Conservation (phyloP, 2,797 vertebrate genomes). For the Podarcis siculus region DNA sequence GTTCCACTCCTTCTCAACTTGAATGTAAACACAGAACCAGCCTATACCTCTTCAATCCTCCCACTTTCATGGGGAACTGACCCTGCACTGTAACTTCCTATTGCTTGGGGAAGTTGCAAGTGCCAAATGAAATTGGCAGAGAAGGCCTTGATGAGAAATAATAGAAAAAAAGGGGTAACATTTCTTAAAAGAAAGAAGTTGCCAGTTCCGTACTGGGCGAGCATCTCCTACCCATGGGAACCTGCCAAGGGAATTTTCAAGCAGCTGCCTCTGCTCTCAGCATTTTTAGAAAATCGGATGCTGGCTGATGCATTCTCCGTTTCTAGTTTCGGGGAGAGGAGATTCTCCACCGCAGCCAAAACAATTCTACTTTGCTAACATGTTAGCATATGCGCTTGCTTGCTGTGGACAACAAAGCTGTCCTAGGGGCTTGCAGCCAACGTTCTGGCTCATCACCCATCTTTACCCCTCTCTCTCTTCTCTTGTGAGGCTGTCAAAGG, state of each 20-base stretch:
- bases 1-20: no score
- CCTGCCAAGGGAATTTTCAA: conserved; percentile 30
- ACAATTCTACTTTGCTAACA: neutral
- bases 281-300: conserved; percentile 17
- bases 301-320: conserved; percentile 1
- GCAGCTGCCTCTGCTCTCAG: neutral
- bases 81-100: neutral
- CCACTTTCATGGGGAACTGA: neutral
- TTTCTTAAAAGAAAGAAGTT: conserved; percentile 20
- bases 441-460: neutral
- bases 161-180: neutral
- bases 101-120: neutral
- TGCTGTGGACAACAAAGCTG: neutral
- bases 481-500: neutral
- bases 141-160: conserved; percentile 25
- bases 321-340: neutral
- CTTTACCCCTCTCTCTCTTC: no score
- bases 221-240: conserved; percentile 21
- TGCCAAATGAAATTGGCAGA: neutral
- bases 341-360: neutral
- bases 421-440: no score
- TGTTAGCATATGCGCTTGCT: neutral
- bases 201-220: conserved; percentile 16
- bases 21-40: neutral
- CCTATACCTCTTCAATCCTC: neutral